Conservation (phyloP, 2,113 vertebrate species). For the Oenanthe oenanthe region DNA sequence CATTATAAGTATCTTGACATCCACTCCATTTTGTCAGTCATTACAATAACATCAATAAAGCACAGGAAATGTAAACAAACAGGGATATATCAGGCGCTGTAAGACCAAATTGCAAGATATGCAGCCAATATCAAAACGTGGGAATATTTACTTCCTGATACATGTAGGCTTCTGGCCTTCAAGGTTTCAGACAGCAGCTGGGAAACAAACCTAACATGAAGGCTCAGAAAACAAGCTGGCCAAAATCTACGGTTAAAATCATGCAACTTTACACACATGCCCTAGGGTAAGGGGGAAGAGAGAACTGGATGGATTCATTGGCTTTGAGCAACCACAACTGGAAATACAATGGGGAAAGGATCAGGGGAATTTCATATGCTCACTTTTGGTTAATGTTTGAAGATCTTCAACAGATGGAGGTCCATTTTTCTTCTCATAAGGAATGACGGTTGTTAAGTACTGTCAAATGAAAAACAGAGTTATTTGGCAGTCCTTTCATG, state of each 20-base stretch:
- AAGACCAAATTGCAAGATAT: not conserved
- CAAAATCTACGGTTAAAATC: not conserved
- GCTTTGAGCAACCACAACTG: not conserved
- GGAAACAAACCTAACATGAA: not conserved
- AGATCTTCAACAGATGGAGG: constrained; percentile 94
- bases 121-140: not conserved
- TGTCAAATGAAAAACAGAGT: constrained; percentile 69
- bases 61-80: not conserved
- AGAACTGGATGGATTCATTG: not conserved
- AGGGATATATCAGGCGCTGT: not conserved
- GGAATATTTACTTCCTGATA: not conserved
- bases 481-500: not conserved
- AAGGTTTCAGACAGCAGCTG: not conserved
- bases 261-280: not conserved
- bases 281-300: not conserved
- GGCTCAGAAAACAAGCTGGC: not conserved
- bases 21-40: not conserved
- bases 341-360: not conserved
- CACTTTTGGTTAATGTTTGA: constrained; percentile 97
- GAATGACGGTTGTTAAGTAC: constrained; percentile 99
- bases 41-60: not conserved
- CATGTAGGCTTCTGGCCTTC: not conserved
- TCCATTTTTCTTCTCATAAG: constrained; percentile 92
- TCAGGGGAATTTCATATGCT: constrained; percentile 59
- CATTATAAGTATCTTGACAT: not conserved